phyloP scores from a whole-genome alignment of 2,797 vertebrate species.

The Carduelis carduelis region DNA sequence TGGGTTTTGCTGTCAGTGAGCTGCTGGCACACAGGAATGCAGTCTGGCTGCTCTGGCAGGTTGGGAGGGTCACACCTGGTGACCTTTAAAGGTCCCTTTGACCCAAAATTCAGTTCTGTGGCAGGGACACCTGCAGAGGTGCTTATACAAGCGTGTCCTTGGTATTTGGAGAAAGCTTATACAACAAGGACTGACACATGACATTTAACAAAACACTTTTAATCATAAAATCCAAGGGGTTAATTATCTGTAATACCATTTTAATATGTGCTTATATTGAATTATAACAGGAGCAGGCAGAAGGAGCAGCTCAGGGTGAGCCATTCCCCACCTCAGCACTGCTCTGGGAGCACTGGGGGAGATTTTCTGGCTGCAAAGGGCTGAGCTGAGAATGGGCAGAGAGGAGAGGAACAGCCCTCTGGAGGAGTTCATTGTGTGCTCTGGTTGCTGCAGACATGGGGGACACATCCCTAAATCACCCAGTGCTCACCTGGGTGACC shows the following conservation, averaged over 20 bases:
- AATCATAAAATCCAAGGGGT: accelerated
- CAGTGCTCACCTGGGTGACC: not conserved
- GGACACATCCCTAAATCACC: accelerated
- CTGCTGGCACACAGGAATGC: not conserved
- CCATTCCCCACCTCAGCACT: accelerated
- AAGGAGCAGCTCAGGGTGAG: not conserved
- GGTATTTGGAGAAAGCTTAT: not conserved
- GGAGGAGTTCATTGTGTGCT: not conserved
- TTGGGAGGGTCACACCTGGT: not conserved
- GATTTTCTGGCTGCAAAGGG: not conserved
- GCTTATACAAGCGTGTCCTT: accelerated
- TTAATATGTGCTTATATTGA: accelerated
- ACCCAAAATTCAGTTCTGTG: not conserved
- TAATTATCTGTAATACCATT: not conserved
- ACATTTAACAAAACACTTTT: not conserved
- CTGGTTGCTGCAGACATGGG: accelerated
- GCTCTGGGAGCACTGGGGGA: not conserved
- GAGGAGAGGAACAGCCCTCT: not conserved
- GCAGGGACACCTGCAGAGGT: not conserved
- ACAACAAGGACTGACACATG: accelerated
- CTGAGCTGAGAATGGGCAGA: not conserved
- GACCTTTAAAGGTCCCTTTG: not conserved
- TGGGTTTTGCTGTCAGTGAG: not conserved
- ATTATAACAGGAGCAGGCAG: not conserved
- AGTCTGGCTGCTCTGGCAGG: not conserved